Evolutionary conservation across 2,113 vertebrate species (phyloP), one percentile per base, ranked within the genome.

Genomic region (Piprites chloris): DNA sequence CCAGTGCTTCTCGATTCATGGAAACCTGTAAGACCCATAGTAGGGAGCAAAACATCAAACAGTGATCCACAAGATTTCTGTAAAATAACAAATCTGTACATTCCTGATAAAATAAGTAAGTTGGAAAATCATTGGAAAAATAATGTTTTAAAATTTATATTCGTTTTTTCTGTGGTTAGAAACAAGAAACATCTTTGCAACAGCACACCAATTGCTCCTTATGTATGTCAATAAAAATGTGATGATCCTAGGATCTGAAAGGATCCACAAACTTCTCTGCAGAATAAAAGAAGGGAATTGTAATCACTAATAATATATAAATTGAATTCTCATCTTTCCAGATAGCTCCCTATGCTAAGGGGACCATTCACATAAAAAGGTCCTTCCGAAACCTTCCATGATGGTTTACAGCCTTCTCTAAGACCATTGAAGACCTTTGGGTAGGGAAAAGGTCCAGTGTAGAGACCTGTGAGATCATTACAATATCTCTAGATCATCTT

Each of bases 261-360:
- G 84, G 32, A 39, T 67, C 0, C 15, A 56, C 72, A 69, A 26
- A 11, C 7, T 33, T 73, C 8, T 76, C n/a, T 67, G 24, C 10
- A 74, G 44, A 91, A 50, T 32, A 24, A 58, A 85, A 49, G 16
- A 10, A 74, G 27, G 65, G 2, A 9, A 35, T 30, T 58, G 27
- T 11, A 26, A 42, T 42, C 42, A 37, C 11, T 35, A 66, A 2
- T 8, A 49, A 28, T 7, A 84, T 18, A 22, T 56, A 89, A 65
- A 74, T 2, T 52, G 10, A 79, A 63, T 79, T 72, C 2, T 62
- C 2, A 9, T 68, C 50, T 50, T 86, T 41, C 13, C 7, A 44
- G 1, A 0, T 14, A 58, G 20, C 5, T 74, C 6, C 6, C 28
- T 17, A 13, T 35, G 9, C 9, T 50, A 63, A 66, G 4, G 3